A percentile compares a stretch with the other conserved stretches of the same genome.
Conservation (phyloP, 1,140 invertebrate species). For the Fopius arisanus region DNA sequence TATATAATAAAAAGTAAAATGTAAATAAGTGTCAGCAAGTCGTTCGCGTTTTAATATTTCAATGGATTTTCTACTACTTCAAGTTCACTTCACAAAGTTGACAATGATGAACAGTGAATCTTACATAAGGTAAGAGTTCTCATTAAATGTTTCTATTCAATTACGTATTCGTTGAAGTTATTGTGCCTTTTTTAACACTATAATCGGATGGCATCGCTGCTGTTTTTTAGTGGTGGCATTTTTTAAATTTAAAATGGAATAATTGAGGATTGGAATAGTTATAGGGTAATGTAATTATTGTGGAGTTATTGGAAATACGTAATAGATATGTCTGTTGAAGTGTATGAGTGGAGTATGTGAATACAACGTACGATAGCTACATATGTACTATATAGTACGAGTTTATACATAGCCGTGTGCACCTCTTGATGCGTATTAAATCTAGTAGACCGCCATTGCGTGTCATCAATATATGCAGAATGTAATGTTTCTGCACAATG, state of each 20-base stretch:
- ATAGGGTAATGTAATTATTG: not conserved
- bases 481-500: not conserved
- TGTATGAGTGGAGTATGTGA: not conserved
- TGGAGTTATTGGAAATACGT: not conserved
- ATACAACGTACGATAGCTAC: too few relatives aligned
- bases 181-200: not conserved
- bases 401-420: slow-evolving; percentile 20
- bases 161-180: not conserved
- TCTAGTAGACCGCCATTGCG: slow-evolving; percentile 18
- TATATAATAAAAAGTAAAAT: not conserved
- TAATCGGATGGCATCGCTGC: not conserved
- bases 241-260: not conserved
- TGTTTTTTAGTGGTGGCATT: not conserved
- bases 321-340: slow-evolving; percentile 14
- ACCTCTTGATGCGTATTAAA: slow-evolving; percentile 19
- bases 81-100: not conserved
- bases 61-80: not conserved
- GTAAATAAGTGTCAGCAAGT: too few relatives aligned
- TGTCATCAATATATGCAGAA: slow-evolving; percentile 5
- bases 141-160: not conserved
- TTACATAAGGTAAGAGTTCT: slow-evolving; percentile 26
- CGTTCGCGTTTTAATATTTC: not conserved
- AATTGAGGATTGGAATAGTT: not conserved
- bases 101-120: not conserved
- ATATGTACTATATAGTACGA: slow-evolving; percentile 15